A percentile compares a stretch with the other conserved stretches of the same genome.
Conservation (phyloP, 2,113 vertebrate genomes). For the Isurus oxyrinchus region DNA sequence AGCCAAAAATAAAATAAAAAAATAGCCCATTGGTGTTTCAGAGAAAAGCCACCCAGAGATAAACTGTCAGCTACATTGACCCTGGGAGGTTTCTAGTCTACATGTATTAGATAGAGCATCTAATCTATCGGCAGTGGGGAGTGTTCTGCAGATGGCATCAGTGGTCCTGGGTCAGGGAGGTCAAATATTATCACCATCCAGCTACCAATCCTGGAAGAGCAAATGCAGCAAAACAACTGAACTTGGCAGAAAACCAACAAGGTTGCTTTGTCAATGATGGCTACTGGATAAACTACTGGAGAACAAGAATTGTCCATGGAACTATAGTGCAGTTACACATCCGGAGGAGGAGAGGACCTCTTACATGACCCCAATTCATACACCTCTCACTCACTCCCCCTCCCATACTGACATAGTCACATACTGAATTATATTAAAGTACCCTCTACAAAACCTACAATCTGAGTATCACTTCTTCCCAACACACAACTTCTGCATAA, state of each 20-base stretch:
- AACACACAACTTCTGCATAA: neutral
- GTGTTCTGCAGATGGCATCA: neutral
- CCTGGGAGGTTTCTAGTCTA: neutral
- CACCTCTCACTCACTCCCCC: neutral
- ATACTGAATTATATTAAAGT: neutral
- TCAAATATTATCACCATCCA: neutral
- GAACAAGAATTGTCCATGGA: neutral
- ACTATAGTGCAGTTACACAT: neutral
- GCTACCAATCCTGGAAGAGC: neutral
- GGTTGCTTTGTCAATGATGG: neutral
- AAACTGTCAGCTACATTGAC: neutral
- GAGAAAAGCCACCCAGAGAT: neutral
- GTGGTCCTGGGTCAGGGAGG: neutral
- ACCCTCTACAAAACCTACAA: neutral
- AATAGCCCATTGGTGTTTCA: no score
- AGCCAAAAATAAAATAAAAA: neutral
- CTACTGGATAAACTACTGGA: neutral
- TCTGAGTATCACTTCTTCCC: neutral
- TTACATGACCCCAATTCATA: neutral
- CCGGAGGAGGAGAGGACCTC: neutral
- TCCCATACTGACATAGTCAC: neutral
- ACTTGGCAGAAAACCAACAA: neutral
- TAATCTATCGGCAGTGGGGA: no score
- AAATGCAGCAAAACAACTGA: neutral
- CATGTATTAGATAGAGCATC: no score